Base-by-base conservation (phyloP, 2,888 invertebrate genomes). In the Drosophila recens region DNA sequence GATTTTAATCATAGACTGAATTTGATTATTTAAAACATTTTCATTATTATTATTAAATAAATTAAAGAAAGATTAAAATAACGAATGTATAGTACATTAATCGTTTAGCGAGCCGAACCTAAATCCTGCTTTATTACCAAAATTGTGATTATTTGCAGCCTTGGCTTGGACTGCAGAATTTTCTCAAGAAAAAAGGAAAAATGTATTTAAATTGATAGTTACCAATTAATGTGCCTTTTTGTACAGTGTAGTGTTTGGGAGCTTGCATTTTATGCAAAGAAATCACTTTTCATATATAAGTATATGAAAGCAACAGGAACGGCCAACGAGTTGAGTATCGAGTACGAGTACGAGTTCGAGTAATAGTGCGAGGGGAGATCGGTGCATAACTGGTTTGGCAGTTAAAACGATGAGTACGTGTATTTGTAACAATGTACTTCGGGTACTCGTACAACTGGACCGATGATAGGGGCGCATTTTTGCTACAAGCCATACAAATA, bases 401-500 rank as follows among this genome's bases (percentile, higher is more conserved):
- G 67, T 73, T 65, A 72, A 56, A 34, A 43, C 56, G 56, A 45
- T 56, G 34, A 56, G 43, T 56, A 43, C 45, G 43, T n/a, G 20
- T 56, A 51, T 51, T 51, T 72, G 52, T 61, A 76, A 71, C 76
- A 64, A 27, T 27, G 27, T 27, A 67, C 67, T 33, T 52, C 46
- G 51, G 33, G 20, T 46, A 64, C 20, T 30, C n/a, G 17, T 17
- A 65, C 59, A 66, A 75, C 77, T 80, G 68, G 65, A 64, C 67
- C 36, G 34, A 27, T 72, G 82, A 87, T 85, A 85, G 87, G 87
- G 84, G 86, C 80, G 73, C 79, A 87, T 87, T 67, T 81, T 80
- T 87, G 83, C 87, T 89, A 75, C 87, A 89, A 89, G 87, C 87
- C 87, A 87, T 87, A 89, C 82, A 87, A 89, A 80, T 83, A 80